A percentile compares a stretch with the other conserved stretches of the same genome.
Conservation (phyloP, 2,113 vertebrate species). For the Pseudorasbora parva region DNA sequence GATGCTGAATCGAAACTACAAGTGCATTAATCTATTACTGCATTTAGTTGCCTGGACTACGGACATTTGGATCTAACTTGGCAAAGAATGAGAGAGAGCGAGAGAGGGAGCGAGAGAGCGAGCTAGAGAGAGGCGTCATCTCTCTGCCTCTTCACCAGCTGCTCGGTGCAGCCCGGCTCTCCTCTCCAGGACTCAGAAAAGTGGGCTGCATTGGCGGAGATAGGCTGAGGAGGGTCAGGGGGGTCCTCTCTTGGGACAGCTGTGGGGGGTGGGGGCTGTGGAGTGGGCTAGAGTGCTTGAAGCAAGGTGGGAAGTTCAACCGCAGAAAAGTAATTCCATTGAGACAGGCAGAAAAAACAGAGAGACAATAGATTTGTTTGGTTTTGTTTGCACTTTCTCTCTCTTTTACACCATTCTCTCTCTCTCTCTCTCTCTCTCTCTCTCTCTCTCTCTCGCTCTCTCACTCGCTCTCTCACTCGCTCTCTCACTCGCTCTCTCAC, state of each 20-base stretch:
- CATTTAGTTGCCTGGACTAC: constrained; percentile 45
- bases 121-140: constrained; percentile 53
- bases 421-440: no score
- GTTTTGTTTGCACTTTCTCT: constrained; percentile 30
- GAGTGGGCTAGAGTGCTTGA: constrained; percentile 57
- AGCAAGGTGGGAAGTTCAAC: constrained; percentile 59
- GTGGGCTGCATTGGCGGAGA: constrained; percentile 52
- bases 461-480: background rate
- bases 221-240: constrained; percentile 57
- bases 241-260: constrained; percentile 57
- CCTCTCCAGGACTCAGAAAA: constrained; percentile 46
- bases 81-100: constrained; percentile 52
- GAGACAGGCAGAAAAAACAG: constrained; percentile 45
- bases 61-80: constrained; percentile 53
- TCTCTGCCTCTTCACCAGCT: constrained; percentile 61
- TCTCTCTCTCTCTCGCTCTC: background rate
- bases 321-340: constrained; percentile 40
- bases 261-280: constrained; percentile 53
- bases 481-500: background rate
- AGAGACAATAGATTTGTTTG: constrained; percentile 37
- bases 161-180: constrained; percentile 50
- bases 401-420: background rate
- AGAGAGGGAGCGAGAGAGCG: constrained; percentile 49
- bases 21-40: constrained; percentile 41
- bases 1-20: constrained; percentile 22